Conservation (phyloP, 1,140 invertebrate species). For the Trichomalopsis sarcophagae region DNA sequence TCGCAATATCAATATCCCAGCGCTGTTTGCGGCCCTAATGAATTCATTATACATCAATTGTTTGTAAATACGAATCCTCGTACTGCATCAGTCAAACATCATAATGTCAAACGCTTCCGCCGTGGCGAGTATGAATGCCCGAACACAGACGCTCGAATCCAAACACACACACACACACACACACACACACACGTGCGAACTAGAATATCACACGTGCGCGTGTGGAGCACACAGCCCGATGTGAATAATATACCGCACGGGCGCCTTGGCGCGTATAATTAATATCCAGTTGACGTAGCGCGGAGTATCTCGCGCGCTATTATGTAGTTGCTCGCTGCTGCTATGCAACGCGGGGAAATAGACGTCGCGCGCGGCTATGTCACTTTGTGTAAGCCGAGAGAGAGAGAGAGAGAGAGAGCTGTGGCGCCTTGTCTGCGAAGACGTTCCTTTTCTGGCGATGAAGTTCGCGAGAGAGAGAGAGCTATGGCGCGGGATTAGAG, state of each 20-base stretch:
- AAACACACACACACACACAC: not conserved
- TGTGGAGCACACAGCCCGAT: not conserved
- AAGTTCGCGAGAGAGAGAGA: too few species aligned
- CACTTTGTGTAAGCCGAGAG: not conserved
- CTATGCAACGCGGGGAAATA: not conserved
- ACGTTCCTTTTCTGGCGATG: too few species aligned
- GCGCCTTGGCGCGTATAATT: not conserved
- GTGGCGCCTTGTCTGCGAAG: too few species aligned
- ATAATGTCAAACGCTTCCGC: too few species aligned
- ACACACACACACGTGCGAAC: too few species aligned
- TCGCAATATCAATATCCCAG: not conserved
- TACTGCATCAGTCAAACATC: too few species aligned
- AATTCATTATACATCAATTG: not conserved
- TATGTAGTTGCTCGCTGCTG: not conserved
- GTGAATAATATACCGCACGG: not conserved
- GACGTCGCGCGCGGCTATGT: not conserved
- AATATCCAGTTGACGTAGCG: slow-evolving; percentile 24
- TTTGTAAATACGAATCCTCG: too few species aligned
- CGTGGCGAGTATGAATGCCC: too few species aligned
- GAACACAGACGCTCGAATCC: not conserved
- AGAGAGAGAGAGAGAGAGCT: too few species aligned
- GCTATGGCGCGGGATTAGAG: too few species aligned
- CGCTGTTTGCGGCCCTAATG: not conserved
- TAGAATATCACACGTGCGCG: too few species aligned
- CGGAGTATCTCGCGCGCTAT: not conserved